Evolutionary conservation across 2,888 invertebrate genomes (phyloP).

Genomic region (Smittia aterrima): DNA sequence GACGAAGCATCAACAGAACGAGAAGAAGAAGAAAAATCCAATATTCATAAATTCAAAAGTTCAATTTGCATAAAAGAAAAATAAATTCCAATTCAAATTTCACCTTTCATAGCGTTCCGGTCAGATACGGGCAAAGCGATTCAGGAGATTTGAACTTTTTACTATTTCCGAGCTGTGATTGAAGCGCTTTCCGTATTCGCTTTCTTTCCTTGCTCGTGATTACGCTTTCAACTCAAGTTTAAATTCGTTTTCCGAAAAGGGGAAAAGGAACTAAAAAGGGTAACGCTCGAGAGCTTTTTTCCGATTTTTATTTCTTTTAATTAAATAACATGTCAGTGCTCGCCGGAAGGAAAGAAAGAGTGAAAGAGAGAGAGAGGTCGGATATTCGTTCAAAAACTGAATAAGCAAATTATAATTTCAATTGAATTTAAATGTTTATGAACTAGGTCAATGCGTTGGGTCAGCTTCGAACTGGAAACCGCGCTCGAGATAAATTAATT

Average conservation of each 20-base stretch:
- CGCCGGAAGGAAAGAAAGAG: neutral
- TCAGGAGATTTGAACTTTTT: neutral
- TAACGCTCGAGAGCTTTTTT: neutral
- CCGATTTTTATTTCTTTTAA: neutral
- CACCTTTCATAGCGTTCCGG: neutral
- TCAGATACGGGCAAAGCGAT: neutral
- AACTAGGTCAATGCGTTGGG: neutral
- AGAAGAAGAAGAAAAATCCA: too few relatives aligned
- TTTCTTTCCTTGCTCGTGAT: neutral
- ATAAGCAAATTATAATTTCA: neutral
- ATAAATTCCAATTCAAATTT: neutral
- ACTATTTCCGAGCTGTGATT: constrained; percentile 4
- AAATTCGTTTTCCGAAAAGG: neutral
- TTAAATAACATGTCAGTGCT: constrained; percentile 21
- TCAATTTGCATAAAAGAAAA: neutral
- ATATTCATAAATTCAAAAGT: neutral
- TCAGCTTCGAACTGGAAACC: neutral
- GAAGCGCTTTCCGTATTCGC: neutral
- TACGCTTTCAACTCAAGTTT: neutral
- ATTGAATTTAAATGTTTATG: neutral
- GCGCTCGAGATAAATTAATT: too few relatives aligned
- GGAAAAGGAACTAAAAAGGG: neutral
- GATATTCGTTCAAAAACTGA: neutral
- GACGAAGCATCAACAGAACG: too few relatives aligned
- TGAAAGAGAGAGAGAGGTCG: too few relatives aligned